Evolutionary conservation across 2,888 invertebrate genomes (phyloP), one percentile per base, ranked within the genome.

Genomic region (Geotrupes spiniger): DNA sequence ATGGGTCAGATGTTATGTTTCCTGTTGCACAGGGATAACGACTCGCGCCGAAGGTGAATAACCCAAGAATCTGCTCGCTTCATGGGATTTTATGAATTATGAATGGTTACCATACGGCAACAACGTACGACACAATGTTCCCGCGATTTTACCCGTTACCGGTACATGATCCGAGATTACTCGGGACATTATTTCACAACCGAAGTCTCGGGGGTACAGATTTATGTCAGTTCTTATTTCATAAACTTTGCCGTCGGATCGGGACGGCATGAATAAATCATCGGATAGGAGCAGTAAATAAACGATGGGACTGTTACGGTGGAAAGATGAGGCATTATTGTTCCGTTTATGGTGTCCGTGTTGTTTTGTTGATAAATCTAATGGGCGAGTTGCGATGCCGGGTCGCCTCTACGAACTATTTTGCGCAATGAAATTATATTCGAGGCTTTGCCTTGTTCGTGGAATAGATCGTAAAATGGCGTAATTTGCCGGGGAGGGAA

Each of bases 21-120:
- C 60, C 60, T 60, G 60, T 57, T 58, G 52, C 53, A 48, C 39
- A 53, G 57, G 60, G 60, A 60, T 60, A 60, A 58, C 57, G 55
- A 55, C 57, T 60, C 54, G 54, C 52, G 57, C 51, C 52, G 56
- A 59, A 60, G 60, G 60, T 60, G 60, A 60, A 60, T 57, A 58
- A 60, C 58, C 60, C 56, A 53, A 50, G 43, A 10, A 10, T 2
- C 31, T 10, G 31, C n/a, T 12, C 14, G 31, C 21, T 21, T 31
- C 31, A 31, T 31, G 31, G 31, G 31, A 31, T 31, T 31, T 31
- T 31, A 31, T 31, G 31, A 31, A 31, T 31, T 31, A 31, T 31
- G 31, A 31, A 31, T n/a, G n/a, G 28, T n/a, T 10, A 21, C 11
- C 14, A 31, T 31, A 12, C 31, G 10, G 6, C 14, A 31, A 31